phyloP scores from a whole-genome alignment of 2,113 vertebrate genomes.

The Thinocorus orbignyianus region DNA sequence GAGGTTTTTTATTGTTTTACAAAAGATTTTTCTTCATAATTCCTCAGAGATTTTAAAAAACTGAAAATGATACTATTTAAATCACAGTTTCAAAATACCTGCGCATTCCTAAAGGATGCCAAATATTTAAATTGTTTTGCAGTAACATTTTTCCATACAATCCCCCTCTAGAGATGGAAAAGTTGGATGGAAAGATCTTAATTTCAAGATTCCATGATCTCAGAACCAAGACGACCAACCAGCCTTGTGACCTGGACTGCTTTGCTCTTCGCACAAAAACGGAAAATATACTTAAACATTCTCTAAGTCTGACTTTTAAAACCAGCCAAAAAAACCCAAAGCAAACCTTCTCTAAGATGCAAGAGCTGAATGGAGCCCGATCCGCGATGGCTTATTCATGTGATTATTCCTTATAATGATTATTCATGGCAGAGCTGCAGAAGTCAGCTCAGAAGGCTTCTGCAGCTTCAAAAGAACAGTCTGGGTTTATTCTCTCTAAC shows the following conservation, averaged over 20 bases:
- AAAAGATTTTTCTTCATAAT: neutral
- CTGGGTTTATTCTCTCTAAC: constrained; percentile 40
- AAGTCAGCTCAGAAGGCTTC: constrained; percentile 7
- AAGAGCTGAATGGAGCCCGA: neutral
- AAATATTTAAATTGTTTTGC: neutral
- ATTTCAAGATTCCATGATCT: neutral
- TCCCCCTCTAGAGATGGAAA: neutral
- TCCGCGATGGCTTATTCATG: neutral
- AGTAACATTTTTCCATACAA: neutral
- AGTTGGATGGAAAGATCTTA: neutral
- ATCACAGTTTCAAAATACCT: neutral
- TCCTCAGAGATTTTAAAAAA: neutral
- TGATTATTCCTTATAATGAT: neutral
- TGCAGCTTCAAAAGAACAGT: constrained; percentile 31
- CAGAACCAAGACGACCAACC: neutral
- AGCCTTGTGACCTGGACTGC: neutral
- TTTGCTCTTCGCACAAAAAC: neutral
- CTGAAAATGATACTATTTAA: neutral
- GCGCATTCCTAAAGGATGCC: neutral
- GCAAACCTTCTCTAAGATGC: neutral
- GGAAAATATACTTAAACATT: neutral
- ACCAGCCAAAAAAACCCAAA: neutral
- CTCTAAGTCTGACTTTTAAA: neutral
- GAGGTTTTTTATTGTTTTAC: neutral
- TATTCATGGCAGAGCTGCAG: constrained; percentile 32